phyloP scores from a whole-genome alignment of 2,888 invertebrate genomes.

The Tupiocoris notatus region DNA sequence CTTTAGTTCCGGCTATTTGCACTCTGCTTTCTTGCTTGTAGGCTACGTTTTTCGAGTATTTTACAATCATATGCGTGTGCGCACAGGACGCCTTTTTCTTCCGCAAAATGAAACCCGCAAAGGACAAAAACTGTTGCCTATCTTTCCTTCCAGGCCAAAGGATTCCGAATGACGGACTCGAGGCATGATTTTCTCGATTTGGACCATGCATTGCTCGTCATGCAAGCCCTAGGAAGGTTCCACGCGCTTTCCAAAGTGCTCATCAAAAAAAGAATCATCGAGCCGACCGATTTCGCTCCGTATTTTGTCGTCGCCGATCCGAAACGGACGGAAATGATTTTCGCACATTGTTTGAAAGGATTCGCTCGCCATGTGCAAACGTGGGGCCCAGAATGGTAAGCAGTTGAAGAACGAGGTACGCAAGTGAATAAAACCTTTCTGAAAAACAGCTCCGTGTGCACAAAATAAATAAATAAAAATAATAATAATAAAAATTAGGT shows the following conservation, averaged over 20 bases:
- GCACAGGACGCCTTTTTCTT: too few species aligned
- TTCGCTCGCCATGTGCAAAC: background rate
- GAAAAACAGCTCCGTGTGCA: too few species aligned
- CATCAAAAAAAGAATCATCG: background rate
- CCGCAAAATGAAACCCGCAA: too few species aligned
- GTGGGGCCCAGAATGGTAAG: constrained; percentile 29
- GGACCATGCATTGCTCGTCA: constrained; percentile 25
- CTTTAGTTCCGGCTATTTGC: too few species aligned
- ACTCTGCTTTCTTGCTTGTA: too few species aligned
- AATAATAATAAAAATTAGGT: too few species aligned
- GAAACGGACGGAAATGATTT: background rate
- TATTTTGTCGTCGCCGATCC: background rate
- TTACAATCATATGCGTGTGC: too few species aligned
- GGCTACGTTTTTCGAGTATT: too few species aligned
- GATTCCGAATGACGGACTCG: constrained; percentile 20
- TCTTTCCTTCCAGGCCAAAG: background rate
- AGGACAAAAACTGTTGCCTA: too few species aligned
- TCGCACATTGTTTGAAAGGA: constrained; percentile 17
- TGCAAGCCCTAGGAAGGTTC: constrained; percentile 20
- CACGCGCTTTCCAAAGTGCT: constrained; percentile 36
- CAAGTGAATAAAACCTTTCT: too few species aligned
- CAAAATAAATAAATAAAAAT: background rate
- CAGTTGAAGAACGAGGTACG: too few species aligned
- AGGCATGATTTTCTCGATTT: constrained; percentile 25
- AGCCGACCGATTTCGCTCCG: background rate